These are phyloP conservation scores for Lycophotia porphyrea DNA, from an alignment of 2,888 invertebrate genomes.

Conservation along the genomic window DNA sequence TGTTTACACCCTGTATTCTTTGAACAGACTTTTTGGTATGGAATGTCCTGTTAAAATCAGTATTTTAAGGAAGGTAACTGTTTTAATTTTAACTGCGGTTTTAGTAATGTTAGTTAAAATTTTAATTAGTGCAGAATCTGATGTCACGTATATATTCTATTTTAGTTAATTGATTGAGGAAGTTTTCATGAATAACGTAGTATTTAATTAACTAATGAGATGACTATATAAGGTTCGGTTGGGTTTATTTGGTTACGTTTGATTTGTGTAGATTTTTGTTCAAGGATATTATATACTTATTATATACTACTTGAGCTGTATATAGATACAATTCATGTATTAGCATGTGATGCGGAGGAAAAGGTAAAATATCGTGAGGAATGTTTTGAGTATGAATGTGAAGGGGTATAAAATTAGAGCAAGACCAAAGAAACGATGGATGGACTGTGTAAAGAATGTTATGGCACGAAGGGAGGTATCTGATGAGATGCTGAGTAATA, in stretches of 20 bases:
- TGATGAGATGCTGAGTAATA: too few species aligned
- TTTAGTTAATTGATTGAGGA: conserved; percentile 12
- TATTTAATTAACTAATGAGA: conserved; percentile 2
- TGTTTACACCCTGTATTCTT: too few species aligned
- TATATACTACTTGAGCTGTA: too few species aligned
- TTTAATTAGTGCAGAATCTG: not conserved
- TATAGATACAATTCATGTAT: too few species aligned
- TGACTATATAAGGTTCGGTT: not conserved
- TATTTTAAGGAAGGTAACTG: not conserved
- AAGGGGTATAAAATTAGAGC: too few species aligned
- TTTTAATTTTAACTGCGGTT: not conserved
- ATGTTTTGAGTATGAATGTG: too few species aligned
- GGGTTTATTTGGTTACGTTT: not conserved
- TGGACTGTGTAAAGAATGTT: too few species aligned
- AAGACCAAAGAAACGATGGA: too few species aligned
- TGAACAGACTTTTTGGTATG: not conserved
- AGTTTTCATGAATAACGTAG: conserved; percentile 6
- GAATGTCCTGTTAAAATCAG: not conserved
- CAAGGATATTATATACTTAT: too few species aligned
- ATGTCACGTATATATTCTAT: conserved; percentile 4
- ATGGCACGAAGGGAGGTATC: too few species aligned
- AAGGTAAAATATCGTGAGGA: too few species aligned
- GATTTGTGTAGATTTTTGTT: not conserved
- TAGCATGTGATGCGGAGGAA: too few species aligned
- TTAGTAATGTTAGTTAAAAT: not conserved